A percentile compares a stretch with the other conserved stretches of the same genome.
phyloP scores from a whole-genome alignment of 1,140 invertebrate genomes.

The Palaemon carinicauda region DNA sequence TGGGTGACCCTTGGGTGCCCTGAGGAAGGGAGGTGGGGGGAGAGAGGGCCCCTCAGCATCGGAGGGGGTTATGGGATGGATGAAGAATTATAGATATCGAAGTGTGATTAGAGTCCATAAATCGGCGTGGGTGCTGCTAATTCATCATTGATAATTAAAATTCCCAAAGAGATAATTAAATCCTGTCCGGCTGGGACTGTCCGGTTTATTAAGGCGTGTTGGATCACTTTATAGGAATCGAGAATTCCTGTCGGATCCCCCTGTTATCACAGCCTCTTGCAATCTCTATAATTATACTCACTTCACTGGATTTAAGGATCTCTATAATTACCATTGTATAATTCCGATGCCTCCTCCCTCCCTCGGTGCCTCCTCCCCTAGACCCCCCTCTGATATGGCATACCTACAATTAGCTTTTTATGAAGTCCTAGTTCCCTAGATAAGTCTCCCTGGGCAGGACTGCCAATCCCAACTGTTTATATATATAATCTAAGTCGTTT shows the following conservation, averaged over 20 bases:
- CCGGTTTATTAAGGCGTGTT: too few species aligned
- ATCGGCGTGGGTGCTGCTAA: background rate
- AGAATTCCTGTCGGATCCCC: background rate
- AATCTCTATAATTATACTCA: background rate
- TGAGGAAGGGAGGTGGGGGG: background rate
- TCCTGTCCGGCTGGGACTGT: background rate
- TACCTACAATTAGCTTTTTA: constrained; percentile 44
- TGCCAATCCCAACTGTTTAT: constrained; percentile 37
- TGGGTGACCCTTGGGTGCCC: too few species aligned
- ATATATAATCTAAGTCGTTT: constrained; percentile 50
- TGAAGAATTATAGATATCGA: background rate
- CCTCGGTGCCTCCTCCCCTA: too few species aligned
- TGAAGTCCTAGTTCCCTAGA: constrained; percentile 7
- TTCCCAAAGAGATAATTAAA: background rate
- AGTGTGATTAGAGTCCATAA: background rate
- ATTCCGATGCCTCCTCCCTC: background rate
- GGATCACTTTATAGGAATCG: too few species aligned
- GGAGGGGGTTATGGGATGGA: background rate
- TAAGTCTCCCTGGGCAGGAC: constrained; percentile 10
- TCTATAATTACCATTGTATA: constrained; percentile 53
- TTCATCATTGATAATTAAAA: constrained; percentile 2
- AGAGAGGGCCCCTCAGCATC: background rate
- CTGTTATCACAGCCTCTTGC: background rate
- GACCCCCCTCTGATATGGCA: constrained; percentile 34
- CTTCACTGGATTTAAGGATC: constrained; percentile 12